Evolutionary conservation across 2,888 invertebrate species (phyloP), one percentile per base, ranked within the genome.

Genomic region (Urechis unicinctus): DNA sequence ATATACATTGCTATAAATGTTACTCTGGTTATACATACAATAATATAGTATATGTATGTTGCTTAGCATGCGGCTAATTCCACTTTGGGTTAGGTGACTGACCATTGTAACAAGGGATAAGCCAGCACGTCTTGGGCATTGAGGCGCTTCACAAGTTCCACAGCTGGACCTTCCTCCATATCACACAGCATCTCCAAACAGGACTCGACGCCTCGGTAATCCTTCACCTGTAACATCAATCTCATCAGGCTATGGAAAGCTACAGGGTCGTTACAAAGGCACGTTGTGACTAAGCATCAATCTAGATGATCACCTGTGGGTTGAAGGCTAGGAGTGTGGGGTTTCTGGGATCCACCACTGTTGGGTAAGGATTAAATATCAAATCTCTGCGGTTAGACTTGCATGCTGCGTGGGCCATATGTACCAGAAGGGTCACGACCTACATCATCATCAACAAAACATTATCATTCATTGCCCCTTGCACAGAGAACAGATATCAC

Each of bases 31-130:
- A n/a, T n/a, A n/a, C n/a, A n/a, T n/a, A n/a, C n/a, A n/a, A n/a
- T n/a, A n/a, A n/a, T n/a, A n/a, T n/a, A n/a, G n/a, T n/a, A n/a
- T n/a, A n/a, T n/a, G n/a, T n/a, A n/a, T n/a, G n/a, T n/a, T n/a
- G n/a, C n/a, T n/a, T n/a, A n/a, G n/a, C n/a, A n/a, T n/a, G n/a
- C n/a, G n/a, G n/a, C n/a, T n/a, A n/a, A n/a, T n/a, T n/a, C n/a
- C n/a, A n/a, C n/a, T n/a, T n/a, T n/a, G n/a, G n/a, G n/a, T n/a
- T n/a, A n/a, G n/a, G n/a, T n/a, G n/a, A n/a, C 62, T 53, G 50
- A 71, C 72, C 74, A 74, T 54, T 70, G 70, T 30, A 74, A 60
- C 17, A 74, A 60, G 2, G 74, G 73, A 52, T 70, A 75, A 3
- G 69, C 65, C 3, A 70, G 57, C 3, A 50, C 55, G 53, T 73